Percentiles rank a stretch among this genome's conserved stretches.
Conservation (phyloP, 2,113 vertebrate genomes). For the Gymnorhina tibicen region DNA sequence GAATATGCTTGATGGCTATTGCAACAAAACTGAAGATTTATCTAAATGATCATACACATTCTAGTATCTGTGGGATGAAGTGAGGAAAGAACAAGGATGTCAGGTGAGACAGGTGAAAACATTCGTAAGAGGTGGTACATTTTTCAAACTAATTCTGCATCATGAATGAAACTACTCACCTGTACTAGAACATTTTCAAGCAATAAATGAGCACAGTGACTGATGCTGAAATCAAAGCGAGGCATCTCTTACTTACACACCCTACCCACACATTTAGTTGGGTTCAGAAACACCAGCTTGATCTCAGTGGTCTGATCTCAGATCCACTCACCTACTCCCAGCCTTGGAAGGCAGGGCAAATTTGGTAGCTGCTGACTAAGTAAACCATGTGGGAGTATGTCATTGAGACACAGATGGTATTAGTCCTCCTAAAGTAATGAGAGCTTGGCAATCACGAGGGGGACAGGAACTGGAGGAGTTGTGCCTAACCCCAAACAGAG, state of each 20-base stretch:
- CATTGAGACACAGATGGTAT: constrained; percentile 41
- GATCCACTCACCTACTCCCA: constrained; percentile 28
- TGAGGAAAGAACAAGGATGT: constrained; percentile 18
- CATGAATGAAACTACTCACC: constrained; percentile 44
- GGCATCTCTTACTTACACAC: neutral
- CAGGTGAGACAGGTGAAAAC: neutral
- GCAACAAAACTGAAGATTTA: neutral
- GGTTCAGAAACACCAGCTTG: neutral
- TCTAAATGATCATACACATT: neutral
- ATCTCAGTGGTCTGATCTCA: neutral
- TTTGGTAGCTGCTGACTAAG: constrained; percentile 28
- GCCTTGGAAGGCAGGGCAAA: neutral
- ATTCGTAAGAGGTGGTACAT: neutral
- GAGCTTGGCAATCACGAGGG: neutral
- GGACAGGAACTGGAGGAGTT: neutral
- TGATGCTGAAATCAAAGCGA: constrained; percentile 13
- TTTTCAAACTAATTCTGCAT: neutral
- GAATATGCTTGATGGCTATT: neutral
- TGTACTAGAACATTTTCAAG: constrained; percentile 12
- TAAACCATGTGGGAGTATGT: constrained; percentile 14
- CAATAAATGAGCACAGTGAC: constrained; percentile 14
- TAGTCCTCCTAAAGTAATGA: constrained; percentile 38
- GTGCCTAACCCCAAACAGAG: neutral
- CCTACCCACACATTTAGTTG: neutral
- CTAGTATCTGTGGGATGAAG: neutral